These are phyloP conservation scores for Hemichromis elongatus DNA, from an alignment of 2,113 vertebrate genomes.

Conservation along the genomic window DNA sequence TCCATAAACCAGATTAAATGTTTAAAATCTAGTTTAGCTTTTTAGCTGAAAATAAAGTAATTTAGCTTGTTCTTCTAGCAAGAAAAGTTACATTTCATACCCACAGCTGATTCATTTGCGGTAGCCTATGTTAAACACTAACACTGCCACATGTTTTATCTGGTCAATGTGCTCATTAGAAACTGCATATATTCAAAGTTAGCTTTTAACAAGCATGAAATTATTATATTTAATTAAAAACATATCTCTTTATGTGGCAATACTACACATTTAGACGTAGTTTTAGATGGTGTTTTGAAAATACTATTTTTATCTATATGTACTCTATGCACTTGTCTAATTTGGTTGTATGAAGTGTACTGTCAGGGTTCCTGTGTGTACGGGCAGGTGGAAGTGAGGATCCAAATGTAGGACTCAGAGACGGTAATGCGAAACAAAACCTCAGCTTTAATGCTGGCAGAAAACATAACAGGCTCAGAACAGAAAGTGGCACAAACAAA, in stretches of 20 bases:
- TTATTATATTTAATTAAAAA: fast-evolving
- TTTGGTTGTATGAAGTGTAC: neutral
- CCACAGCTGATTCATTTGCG: neutral
- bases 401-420: no score
- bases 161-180: neutral
- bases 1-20: neutral
- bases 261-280: neutral
- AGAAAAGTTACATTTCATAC: neutral
- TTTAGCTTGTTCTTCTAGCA: neutral
- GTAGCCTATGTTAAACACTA: neutral
- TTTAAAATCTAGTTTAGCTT: neutral
- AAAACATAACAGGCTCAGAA: no score
- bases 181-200: neutral
- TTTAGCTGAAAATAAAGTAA: neutral
- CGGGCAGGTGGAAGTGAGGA: no score
- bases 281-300: neutral
- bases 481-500: no score
- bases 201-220: neutral
- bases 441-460: no score
- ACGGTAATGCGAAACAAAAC: no score
- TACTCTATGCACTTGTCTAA: neutral
- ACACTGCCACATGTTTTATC: neutral
- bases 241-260: neutral
- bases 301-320: neutral
- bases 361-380: no score